Evolutionary conservation across 2,797 vertebrate species (phyloP).

Genomic region (Oryzias sinensis): DNA sequence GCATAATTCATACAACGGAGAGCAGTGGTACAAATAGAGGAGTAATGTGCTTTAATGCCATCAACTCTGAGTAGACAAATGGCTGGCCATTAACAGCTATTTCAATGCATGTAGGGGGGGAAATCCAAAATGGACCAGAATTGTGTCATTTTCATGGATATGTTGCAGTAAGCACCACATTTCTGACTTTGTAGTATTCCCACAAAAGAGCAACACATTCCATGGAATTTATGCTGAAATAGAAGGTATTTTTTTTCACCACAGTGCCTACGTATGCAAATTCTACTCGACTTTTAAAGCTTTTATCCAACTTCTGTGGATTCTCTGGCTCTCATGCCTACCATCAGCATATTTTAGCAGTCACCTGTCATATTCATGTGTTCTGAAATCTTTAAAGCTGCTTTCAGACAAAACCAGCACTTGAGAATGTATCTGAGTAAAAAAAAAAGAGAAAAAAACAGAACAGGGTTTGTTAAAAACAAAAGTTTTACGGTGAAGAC

Average conservation of each 20-base stretch:
- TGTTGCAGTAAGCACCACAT: slow-evolving; percentile 47
- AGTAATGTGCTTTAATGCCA: slow-evolving; percentile 63
- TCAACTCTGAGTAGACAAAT: slow-evolving; percentile 68
- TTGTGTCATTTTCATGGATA: slow-evolving; percentile 63
- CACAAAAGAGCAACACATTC: slow-evolving; percentile 44
- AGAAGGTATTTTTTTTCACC: slow-evolving; percentile 48
- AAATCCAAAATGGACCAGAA: slow-evolving; percentile 32
- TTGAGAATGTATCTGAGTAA: background rate
- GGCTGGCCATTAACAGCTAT: slow-evolving; percentile 57
- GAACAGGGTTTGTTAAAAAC: background rate
- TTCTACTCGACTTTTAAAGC: slow-evolving; percentile 56
- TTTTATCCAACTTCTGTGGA: slow-evolving; percentile 55
- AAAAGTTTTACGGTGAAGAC: too few species aligned
- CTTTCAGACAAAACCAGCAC: slow-evolving; percentile 10
- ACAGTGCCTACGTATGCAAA: slow-evolving; percentile 58
- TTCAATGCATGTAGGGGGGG: slow-evolving; percentile 34
- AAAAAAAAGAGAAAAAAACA: background rate
- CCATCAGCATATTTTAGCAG: slow-evolving; percentile 50
- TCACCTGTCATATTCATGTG: slow-evolving; percentile 50
- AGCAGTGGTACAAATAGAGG: slow-evolving; percentile 50
- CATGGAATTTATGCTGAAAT: slow-evolving; percentile 55
- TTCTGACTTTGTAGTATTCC: slow-evolving; percentile 63
- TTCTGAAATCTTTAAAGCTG: slow-evolving; percentile 22
- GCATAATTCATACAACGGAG: slow-evolving; percentile 66
- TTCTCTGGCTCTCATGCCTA: slow-evolving; percentile 33